Base-by-base conservation (phyloP, 2,113 vertebrate species). In the Podarcis muralis region DNA sequence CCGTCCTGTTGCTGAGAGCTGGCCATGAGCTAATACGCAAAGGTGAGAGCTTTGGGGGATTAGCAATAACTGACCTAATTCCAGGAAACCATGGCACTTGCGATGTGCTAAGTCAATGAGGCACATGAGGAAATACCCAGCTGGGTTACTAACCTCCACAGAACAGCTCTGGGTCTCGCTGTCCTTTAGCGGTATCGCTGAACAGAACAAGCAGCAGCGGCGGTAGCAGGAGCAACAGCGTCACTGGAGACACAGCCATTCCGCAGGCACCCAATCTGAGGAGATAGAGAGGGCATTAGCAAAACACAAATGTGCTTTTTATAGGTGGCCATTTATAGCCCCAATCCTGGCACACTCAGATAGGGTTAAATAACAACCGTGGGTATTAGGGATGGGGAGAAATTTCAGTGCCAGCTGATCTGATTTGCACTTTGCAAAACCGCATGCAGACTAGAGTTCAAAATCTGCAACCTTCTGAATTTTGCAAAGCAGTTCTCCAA, bases 131-230 rank as follows among this genome's bases (percentile, higher is more conserved):
- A 0, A 0, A 85, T 72, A 0, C 0, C 25, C 32, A 81, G 0
- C 1, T 0, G 1, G 87, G 8, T 0, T 65, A 88, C 93, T 89
- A 72, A 95, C 90, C 90, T 81, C 93, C 20, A 0, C 93, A 95
- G 84, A 94, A 87, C 66, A 84, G 82, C 1, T 91, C 57, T 1
- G 80, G 88, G 23, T 95, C 89, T 71, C 83, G 53, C 6, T 81
- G 83, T 84, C 81, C 13, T 66, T 71, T 69, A 1, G 3, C 76
- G 53, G 37, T 2, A 22, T 43, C 13, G 5, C 25, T 1, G 75
- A 89, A 88, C 15, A 92, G 53, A 16, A 40, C 74, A 8, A 83
- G 81, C 57, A 94, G 72, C n/a, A 37, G 35, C n/a, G 22, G 35
- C n/a, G 35, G 81, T 35, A 79, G 12, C 40, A 93, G 65, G 1